Evolutionary conservation across 1,140 invertebrate genomes (phyloP).

Genomic region (Drosophila azteca): DNA sequence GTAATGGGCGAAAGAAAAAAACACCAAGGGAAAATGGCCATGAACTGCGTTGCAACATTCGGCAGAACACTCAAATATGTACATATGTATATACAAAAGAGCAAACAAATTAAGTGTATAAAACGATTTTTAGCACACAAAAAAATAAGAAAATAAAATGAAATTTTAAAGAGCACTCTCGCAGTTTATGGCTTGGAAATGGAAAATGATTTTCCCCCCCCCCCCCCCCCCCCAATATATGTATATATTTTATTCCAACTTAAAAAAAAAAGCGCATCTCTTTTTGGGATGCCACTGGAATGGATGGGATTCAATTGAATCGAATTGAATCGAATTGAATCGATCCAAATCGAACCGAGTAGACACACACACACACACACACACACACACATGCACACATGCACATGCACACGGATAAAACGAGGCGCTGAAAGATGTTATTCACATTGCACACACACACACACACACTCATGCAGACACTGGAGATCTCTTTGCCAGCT

Average conservation of each 20-base stretch:
- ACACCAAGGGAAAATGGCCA: conserved; percentile 39
- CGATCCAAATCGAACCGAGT: background rate
- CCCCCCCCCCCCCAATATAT: conserved; percentile 18
- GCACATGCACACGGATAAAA: conserved; percentile 45
- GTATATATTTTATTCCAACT: conserved; percentile 12
- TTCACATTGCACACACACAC: conserved; percentile 71
- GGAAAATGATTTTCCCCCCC: conserved; percentile 40
- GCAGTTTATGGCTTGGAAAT: conserved; percentile 37
- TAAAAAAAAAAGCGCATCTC: conserved; percentile 58
- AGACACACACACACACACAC: conserved; percentile 38
- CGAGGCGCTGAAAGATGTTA: conserved; percentile 77
- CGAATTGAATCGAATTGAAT: conserved; percentile 19
- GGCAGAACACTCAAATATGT: conserved; percentile 52
- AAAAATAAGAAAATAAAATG: conserved; percentile 7
- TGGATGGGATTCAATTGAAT: conserved; percentile 30
- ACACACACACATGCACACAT: conserved; percentile 9
- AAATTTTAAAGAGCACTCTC: conserved; percentile 3
- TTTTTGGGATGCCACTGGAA: conserved; percentile 49
- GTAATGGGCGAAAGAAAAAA: background rate
- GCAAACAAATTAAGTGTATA: conserved; percentile 43
- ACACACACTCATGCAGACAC: conserved; percentile 44
- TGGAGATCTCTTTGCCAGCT: conserved; percentile 28
- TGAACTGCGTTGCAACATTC: conserved; percentile 63
- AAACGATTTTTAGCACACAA: conserved; percentile 56
- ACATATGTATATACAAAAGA: conserved; percentile 58